phyloP scores from a whole-genome alignment of 2,113 vertebrate species.

The Hydropotes inermis region DNA sequence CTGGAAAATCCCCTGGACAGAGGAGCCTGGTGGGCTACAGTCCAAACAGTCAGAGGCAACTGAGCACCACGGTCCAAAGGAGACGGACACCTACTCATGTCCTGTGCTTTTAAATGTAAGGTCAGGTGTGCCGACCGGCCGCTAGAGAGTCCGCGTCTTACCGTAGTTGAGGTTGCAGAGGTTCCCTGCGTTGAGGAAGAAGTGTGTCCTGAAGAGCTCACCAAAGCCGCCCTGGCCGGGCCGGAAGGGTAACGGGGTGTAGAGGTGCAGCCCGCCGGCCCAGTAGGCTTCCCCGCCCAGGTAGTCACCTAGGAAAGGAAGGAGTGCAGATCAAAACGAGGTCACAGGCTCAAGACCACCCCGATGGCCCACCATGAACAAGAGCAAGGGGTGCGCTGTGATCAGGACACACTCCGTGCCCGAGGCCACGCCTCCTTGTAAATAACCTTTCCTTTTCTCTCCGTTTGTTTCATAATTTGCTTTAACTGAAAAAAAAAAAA shows the following conservation, averaged over 20 bases:
- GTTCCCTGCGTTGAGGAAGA: conserved; percentile 98
- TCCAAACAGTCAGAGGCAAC: neutral
- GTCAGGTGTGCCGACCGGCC: rapidly evolving
- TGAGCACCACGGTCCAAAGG: neutral
- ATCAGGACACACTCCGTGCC: rapidly evolving
- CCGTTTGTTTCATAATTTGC: neutral
- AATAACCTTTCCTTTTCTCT: neutral
- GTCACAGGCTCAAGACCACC: rapidly evolving
- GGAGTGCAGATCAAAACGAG: rapidly evolving
- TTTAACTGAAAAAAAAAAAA: too few relatives aligned
- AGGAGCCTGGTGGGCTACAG: neutral
- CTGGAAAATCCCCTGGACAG: neutral
- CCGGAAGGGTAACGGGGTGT: conserved; percentile 94
- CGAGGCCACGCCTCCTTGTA: rapidly evolving
- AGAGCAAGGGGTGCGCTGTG: rapidly evolving
- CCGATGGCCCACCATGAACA: rapidly evolving
- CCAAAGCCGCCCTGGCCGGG: conserved; percentile 92
- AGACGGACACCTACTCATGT: rapidly evolving
- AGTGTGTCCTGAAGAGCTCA: conserved; percentile 95
- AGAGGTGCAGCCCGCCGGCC: conserved; percentile 94
- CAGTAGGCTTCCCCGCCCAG: conserved; percentile 96
- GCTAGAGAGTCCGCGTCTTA: conserved; percentile 60
- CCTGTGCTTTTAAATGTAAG: rapidly evolving
- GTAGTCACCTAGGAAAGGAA: conserved; percentile 88
- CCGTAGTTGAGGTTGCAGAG: conserved; percentile 98